These are phyloP conservation scores for Archips xylosteana DNA, from an alignment of 2,888 invertebrate genomes.

Conservation along the genomic window DNA sequence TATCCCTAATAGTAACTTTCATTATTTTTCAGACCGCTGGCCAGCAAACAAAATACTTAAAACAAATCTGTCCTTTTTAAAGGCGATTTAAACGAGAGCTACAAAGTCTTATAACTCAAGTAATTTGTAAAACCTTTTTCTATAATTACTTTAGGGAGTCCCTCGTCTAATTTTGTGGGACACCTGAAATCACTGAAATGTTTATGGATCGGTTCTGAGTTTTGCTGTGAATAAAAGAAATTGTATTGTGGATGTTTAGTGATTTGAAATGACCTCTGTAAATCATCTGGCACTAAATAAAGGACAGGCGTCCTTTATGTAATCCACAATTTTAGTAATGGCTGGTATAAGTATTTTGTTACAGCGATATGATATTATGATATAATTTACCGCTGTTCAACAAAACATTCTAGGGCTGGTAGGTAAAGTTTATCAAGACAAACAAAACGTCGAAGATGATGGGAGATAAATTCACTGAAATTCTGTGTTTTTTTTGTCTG, in stretches of 20 bases:
- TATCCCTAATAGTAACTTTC: not conserved
- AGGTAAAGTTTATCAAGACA: too few relatives aligned
- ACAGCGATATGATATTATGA: too few relatives aligned
- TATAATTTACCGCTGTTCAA: too few relatives aligned
- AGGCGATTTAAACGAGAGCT: constrained; percentile 8
- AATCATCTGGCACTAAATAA: not conserved
- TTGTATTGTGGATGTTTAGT: not conserved
- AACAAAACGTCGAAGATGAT: too few relatives aligned
- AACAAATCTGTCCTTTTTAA: constrained; percentile 5
- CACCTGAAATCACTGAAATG: constrained; percentile 39
- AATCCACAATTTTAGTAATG: too few relatives aligned
- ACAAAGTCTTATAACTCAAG: constrained; percentile 24
- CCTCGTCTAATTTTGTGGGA: constrained; percentile 35
- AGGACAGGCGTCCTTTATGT: not conserved
- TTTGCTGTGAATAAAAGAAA: not conserved
- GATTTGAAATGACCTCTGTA: not conserved
- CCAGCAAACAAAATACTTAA: not conserved
- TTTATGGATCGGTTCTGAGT: constrained; percentile 25
- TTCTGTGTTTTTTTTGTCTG: too few relatives aligned
- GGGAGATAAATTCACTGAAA: too few relatives aligned
- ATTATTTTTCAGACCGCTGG: too few relatives aligned
- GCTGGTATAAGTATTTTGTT: too few relatives aligned
- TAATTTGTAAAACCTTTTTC: constrained; percentile 40
- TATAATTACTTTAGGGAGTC: constrained; percentile 38
- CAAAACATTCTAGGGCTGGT: too few relatives aligned